These are phyloP conservation scores for Penaeus vannamei DNA, from an alignment of 1,140 invertebrate species.

Conservation along the genomic window DNA sequence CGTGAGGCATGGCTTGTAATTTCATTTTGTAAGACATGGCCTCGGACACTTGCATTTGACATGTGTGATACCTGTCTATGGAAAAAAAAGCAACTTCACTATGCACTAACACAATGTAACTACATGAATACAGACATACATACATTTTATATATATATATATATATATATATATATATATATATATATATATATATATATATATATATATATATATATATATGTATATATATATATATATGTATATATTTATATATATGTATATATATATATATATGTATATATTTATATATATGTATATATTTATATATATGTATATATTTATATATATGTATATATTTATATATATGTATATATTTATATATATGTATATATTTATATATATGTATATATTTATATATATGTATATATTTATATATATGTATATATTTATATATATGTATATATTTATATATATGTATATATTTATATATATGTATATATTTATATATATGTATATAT, in stretches of 20 bases:
- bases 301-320: too few species aligned
- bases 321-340: too few species aligned
- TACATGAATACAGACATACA: neutral
- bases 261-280: slow-evolving; percentile 39
- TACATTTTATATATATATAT: too few species aligned
- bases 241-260: slow-evolving; percentile 26
- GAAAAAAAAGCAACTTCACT: neutral
- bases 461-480: too few species aligned
- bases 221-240: slow-evolving; percentile 42
- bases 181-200: slow-evolving; percentile 41
- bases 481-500: too few species aligned
- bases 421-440: too few species aligned
- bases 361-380: too few species aligned
- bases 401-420: too few species aligned
- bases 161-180: slow-evolving; percentile 8
- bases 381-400: too few species aligned
- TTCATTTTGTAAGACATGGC: neutral
- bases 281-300: neutral
- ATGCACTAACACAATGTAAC: neutral
- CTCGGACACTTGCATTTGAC: neutral
- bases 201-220: slow-evolving; percentile 41
- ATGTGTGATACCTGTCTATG: too few species aligned
- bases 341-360: too few species aligned
- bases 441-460: too few species aligned
- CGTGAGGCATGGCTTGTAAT: neutral